phyloP scores from a whole-genome alignment of 1,140 invertebrate genomes.

The Leptopilina boulardi region DNA sequence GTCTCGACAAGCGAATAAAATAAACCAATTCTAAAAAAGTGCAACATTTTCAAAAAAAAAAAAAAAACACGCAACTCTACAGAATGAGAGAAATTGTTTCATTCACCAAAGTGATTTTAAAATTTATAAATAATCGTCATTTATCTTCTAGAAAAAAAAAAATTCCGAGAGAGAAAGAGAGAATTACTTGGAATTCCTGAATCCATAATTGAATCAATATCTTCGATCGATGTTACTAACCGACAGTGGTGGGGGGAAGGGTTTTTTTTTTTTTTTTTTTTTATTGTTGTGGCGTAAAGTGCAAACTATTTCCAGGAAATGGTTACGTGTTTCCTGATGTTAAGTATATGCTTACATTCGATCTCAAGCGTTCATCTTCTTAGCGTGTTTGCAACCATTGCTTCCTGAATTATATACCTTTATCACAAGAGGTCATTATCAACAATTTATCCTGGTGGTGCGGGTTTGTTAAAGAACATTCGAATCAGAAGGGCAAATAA shows the following conservation, averaged over 20 bases:
- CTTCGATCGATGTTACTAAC: not conserved
- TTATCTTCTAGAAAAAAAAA: not conserved
- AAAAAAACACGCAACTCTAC: no score
- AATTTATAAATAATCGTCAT: no score
- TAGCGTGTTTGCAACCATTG: not conserved
- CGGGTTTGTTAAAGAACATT: not conserved
- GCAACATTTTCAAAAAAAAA: not conserved
- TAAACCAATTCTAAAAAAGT: no score
- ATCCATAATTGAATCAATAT: not conserved
- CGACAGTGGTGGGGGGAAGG: no score
- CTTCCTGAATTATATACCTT: constrained; percentile 29
- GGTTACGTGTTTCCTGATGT: constrained; percentile 26
- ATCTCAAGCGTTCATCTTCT: constrained; percentile 15
- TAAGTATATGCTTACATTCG: constrained; percentile 31
- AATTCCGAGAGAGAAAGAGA: not conserved
- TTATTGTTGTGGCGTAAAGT: constrained; percentile 23
- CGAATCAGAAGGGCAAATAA: not conserved
- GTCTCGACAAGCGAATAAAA: no score
- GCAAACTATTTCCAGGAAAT: constrained; percentile 28
- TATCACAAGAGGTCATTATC: constrained; percentile 9
- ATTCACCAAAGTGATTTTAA: no score
- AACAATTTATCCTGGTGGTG: not conserved
- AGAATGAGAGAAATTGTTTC: no score
- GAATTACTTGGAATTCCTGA: not conserved
- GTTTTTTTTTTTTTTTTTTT: no score